These are phyloP conservation scores for Lepidurus couesii DNA, from an alignment of 1,140 invertebrate genomes.

Conservation along the genomic window DNA sequence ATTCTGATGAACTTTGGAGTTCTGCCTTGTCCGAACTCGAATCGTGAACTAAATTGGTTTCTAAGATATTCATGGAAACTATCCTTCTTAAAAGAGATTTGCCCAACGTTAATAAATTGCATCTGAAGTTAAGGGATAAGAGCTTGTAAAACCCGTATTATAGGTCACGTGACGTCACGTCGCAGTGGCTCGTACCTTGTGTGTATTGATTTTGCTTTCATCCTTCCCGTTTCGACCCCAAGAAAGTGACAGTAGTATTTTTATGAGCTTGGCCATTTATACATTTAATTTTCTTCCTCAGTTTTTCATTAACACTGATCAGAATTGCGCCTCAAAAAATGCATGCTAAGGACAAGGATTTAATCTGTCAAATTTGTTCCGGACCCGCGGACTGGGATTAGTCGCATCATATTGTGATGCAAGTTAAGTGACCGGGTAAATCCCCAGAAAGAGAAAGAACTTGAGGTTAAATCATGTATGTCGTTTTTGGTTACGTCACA, in stretches of 20 bases:
- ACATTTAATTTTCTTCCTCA: too few species aligned
- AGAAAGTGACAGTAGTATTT: too few species aligned
- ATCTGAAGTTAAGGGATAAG: background rate
- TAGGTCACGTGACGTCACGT: constrained; percentile 3
- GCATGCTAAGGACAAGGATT: background rate
- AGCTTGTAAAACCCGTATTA: background rate
- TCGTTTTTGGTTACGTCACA: background rate
- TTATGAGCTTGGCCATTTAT: too few species aligned
- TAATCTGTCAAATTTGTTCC: constrained; percentile 1
- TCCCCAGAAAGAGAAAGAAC: background rate
- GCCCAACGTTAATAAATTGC: too few species aligned
- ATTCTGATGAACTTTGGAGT: background rate
- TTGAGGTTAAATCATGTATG: background rate
- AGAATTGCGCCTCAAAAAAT: background rate
- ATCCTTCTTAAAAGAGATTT: too few species aligned
- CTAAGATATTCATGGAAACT: too few species aligned
- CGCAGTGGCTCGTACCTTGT: background rate
- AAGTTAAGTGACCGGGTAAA: background rate
- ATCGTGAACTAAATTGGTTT: too few species aligned
- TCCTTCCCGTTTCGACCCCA: background rate
- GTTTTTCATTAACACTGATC: background rate
- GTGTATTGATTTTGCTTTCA: constrained; percentile 8
- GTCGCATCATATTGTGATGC: background rate
- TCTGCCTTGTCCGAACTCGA: too few species aligned
- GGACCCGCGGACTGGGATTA: background rate